Conservation (phyloP, 2,888 invertebrate genomes). For the Frankliniella intonsa region DNA sequence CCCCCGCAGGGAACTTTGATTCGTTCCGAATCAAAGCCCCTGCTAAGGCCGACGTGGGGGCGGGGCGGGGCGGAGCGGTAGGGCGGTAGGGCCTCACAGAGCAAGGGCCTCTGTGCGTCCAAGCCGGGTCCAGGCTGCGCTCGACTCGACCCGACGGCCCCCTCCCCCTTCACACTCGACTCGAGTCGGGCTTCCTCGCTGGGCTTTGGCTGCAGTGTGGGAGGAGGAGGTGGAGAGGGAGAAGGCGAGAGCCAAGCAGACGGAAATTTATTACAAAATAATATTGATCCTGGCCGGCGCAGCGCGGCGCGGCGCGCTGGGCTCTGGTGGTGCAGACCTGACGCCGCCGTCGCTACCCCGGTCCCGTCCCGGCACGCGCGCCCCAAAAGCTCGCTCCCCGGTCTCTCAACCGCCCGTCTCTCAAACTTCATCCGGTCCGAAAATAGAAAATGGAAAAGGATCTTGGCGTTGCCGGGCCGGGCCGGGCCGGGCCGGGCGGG, state of each 20-base stretch:
- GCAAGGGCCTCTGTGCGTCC: no score
- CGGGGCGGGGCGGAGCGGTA: no score
- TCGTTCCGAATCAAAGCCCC: not conserved
- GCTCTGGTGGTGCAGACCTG: not conserved
- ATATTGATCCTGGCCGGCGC: constrained; percentile 7
- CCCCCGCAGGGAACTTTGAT: no score
- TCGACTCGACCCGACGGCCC: not conserved
- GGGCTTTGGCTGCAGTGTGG: no score
- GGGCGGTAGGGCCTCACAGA: no score
- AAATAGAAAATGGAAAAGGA: constrained; percentile 23
- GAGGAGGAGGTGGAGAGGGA: no score
- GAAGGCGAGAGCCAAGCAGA: not conserved
- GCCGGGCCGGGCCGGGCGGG: not conserved
- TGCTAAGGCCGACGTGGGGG: not conserved
- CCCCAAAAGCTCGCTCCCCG: not conserved
- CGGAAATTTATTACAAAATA: constrained; percentile 23
- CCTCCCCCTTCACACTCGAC: not conserved
- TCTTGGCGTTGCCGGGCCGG: not conserved
- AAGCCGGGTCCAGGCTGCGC: no score
- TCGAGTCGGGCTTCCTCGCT: not conserved
- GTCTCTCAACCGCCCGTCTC: not conserved
- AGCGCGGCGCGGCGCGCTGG: not conserved
- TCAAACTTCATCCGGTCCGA: constrained; percentile 15
- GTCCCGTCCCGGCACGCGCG: no score
- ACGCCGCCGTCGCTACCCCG: not conserved